Evolutionary conservation across 2,888 invertebrate genomes (phyloP).

Genomic region (Labia minor): DNA sequence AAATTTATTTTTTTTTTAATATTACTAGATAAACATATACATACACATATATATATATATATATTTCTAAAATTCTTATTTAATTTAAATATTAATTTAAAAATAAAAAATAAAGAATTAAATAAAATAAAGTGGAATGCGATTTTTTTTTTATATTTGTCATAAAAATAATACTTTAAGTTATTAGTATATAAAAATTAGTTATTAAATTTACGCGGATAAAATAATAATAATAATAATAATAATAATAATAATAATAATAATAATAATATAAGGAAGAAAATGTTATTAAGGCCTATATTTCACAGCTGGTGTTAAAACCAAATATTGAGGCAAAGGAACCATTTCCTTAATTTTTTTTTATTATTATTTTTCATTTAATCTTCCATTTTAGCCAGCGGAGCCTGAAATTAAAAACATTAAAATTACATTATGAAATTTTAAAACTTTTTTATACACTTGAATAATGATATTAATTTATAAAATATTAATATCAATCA

Average conservation of each 20-base stretch:
- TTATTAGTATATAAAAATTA: neutral
- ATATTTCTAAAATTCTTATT: too few species aligned
- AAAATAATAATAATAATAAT: too few species aligned
- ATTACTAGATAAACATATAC: too few species aligned
- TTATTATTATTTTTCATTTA: neutral
- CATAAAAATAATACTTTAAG: neutral
- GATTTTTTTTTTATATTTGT: neutral
- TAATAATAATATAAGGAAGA: neutral
- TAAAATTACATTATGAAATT: too few species aligned
- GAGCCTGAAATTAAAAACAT: neutral
- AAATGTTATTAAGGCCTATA: neutral
- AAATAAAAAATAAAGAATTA: neutral
- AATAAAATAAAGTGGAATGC: neutral
- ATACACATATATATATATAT: too few species aligned
- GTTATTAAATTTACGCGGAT: neutral
- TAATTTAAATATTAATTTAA: too few species aligned
- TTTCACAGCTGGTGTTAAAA: neutral
- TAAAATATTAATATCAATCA: too few species aligned
- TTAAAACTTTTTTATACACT: too few species aligned
- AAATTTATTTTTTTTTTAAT: too few species aligned
- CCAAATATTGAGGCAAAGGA: neutral
- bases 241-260: neutral
- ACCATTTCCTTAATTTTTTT: neutral
- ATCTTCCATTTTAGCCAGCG: neutral
- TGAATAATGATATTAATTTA: too few species aligned